Conservation (phyloP, 2,797 vertebrate species). For the Chiloscyllium punctatum region DNA sequence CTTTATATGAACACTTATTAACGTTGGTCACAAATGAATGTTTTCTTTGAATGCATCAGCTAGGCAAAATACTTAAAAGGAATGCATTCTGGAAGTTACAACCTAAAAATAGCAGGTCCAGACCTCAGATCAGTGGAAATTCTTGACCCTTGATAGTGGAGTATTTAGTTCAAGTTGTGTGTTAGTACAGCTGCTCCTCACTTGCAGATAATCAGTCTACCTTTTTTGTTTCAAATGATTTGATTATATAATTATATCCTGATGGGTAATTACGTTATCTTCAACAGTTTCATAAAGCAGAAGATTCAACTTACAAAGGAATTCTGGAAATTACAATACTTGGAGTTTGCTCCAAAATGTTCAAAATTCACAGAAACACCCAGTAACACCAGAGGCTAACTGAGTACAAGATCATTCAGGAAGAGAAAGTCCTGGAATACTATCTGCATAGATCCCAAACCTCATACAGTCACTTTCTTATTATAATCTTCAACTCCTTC, state of each 20-base stretch:
- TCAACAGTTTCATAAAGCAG: not conserved
- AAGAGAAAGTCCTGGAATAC: not conserved
- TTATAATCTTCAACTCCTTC: not conserved
- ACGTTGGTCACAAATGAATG: constrained; percentile 6
- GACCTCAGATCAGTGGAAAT: constrained; percentile 26
- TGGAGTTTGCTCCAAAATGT: not conserved
- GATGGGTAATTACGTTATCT: not conserved
- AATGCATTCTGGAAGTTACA: constrained; percentile 21
- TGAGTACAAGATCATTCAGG: too few species aligned
- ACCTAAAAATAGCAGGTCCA: constrained; percentile 36
- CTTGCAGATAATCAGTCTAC: constrained; percentile 23
- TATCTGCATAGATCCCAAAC: not conserved
- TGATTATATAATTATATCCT: constrained; percentile 32
- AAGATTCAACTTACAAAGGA: not conserved
- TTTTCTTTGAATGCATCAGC: not conserved
- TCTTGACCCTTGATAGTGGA: constrained; percentile 23
- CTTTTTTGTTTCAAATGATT: constrained; percentile 24
- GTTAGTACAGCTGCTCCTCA: constrained; percentile 26
- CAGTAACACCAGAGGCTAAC: not conserved
- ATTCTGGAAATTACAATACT: not conserved
- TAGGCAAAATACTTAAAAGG: constrained; percentile 12
- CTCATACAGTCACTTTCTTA: not conserved
- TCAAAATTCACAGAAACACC: not conserved
- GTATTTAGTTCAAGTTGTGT: constrained; percentile 26
- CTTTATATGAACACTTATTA: not conserved